phyloP scores from a whole-genome alignment of 53 echinoderm and acorn worm species.

The Glandiceps talaboti region DNA sequence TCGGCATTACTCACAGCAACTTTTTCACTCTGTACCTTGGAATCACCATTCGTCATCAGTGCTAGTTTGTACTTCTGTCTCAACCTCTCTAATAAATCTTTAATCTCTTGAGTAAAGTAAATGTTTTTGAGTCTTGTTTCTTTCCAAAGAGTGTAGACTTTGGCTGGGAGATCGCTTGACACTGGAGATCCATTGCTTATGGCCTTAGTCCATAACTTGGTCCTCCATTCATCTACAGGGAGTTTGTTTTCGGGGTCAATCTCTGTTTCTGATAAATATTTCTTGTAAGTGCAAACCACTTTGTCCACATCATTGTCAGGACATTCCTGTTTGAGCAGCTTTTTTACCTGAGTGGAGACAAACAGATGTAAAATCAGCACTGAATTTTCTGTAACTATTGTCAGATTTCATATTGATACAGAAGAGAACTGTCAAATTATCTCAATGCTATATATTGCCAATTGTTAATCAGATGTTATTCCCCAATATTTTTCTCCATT shows the following conservation, averaged over 20 bases:
- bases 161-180: constrained; percentile 29
- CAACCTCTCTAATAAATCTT: constrained; percentile 32
- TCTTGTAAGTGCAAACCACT: constrained; percentile 40
- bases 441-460: too few relatives aligned
- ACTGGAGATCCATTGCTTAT: constrained; percentile 29
- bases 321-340: constrained; percentile 22
- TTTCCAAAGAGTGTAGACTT: constrained; percentile 75
- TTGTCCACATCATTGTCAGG: constrained; percentile 45
- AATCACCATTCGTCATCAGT: constrained; percentile 73
- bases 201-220: constrained; percentile 74
- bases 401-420: too few relatives aligned
- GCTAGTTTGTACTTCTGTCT: constrained; percentile 58
- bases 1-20: constrained; percentile 56
- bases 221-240: constrained; percentile 82
- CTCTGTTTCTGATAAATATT: constrained; percentile 37
- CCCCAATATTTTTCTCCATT: too few relatives aligned
- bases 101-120: constrained; percentile 56
- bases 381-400: too few relatives aligned
- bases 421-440: too few relatives aligned
- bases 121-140: constrained; percentile 57
- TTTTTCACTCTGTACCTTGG: constrained; percentile 73
- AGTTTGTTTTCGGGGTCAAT: constrained; percentile 66
- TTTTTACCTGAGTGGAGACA: constrained; percentile 34
- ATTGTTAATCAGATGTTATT: too few relatives aligned
- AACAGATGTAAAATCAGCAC: neutral